A percentile compares a stretch with the other conserved stretches of the same genome.
phyloP scores from a whole-genome alignment of 2,113 vertebrate genomes.

The Aptenodytes patagonicus region DNA sequence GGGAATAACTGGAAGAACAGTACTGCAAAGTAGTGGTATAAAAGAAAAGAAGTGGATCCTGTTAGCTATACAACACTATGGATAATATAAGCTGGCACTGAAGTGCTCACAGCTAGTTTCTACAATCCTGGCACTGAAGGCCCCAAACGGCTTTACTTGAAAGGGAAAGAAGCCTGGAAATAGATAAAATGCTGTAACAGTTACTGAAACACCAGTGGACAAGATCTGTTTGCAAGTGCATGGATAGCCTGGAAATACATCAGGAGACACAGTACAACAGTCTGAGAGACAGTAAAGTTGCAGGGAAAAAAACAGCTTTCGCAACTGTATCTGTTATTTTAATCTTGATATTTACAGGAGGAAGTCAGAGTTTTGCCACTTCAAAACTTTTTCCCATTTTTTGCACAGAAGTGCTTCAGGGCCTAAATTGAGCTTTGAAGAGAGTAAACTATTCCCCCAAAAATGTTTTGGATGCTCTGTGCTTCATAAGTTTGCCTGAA shows the following conservation, averaged over 20 bases:
- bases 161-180: slow-evolving; percentile 50
- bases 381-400: not conserved
- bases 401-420: not conserved
- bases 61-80: slow-evolving; percentile 29
- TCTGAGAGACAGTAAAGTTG: not conserved
- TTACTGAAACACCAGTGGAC: slow-evolving; percentile 15
- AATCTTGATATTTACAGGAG: not conserved
- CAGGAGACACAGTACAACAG: not conserved
- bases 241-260: not conserved
- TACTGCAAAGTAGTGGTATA: slow-evolving; percentile 12
- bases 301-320: not conserved
- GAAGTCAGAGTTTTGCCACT: not conserved
- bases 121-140: slow-evolving; percentile 28
- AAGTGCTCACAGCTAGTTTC: slow-evolving; percentile 57
- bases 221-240: slow-evolving; percentile 9
- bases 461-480: not conserved
- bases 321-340: not conserved
- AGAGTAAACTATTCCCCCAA: not conserved
- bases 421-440: not conserved
- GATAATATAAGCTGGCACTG: slow-evolving; percentile 6
- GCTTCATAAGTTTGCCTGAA: not conserved
- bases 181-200: slow-evolving; percentile 40
- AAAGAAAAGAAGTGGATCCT: slow-evolving; percentile 38
- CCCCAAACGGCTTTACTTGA: slow-evolving; percentile 45
- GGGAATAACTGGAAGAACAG: slow-evolving; percentile 40